Conservation (phyloP, 2,797 vertebrate species). For the Gadopsis marmoratus region DNA sequence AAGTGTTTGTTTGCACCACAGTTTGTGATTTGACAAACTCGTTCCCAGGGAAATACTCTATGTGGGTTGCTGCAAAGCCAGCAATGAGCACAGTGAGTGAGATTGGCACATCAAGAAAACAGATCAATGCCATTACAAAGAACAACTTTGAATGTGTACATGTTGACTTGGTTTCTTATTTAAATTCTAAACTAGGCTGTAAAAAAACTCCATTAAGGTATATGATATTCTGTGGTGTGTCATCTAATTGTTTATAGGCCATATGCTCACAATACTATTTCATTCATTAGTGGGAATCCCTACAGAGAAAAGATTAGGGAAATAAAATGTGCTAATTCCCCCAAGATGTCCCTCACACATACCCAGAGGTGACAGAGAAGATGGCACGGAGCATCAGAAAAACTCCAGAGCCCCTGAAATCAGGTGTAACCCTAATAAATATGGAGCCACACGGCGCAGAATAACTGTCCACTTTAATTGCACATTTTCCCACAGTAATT, state of each 20-base stretch:
- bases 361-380: constrained; percentile 59
- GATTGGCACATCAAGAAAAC: constrained; percentile 54
- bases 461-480: constrained; percentile 83
- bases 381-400: constrained; percentile 39
- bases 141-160: constrained; percentile 3
- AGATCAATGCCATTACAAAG: constrained; percentile 50
- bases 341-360: constrained; percentile 51
- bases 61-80: constrained; percentile 5
- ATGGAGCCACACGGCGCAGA: constrained; percentile 62
- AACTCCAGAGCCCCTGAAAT: constrained; percentile 67
- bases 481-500: constrained; percentile 85
- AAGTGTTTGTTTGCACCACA: constrained; percentile 63
- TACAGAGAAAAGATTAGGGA: constrained; percentile 50
- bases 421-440: constrained; percentile 83
- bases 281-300: constrained; percentile 57
- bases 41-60: constrained; percentile 54
- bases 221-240: constrained; percentile 11
- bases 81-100: constrained; percentile 27
- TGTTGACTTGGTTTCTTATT: constrained; percentile 22
- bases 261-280: constrained; percentile 59
- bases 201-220: constrained; percentile 13
- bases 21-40: constrained; percentile 62
- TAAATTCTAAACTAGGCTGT: constrained; percentile 28
- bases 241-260: constrained; percentile 53
- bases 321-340: constrained; percentile 68